Base-by-base conservation (phyloP, 1,140 invertebrate species). In the Episyrphus balteatus region DNA sequence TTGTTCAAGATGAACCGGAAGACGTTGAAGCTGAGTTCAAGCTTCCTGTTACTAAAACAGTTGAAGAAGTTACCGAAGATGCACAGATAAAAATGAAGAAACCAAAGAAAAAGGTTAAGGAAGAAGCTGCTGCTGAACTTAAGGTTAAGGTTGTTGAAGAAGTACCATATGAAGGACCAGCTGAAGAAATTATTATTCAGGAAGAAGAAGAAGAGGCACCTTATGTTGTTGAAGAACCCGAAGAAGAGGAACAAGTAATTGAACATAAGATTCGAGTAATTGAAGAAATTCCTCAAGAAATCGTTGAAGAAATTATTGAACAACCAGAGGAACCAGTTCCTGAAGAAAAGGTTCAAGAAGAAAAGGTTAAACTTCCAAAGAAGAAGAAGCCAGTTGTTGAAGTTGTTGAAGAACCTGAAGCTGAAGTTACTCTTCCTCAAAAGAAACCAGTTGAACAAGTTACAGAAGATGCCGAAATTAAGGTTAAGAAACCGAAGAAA, bases 41-140 rank as follows among this genome's bases (percentile, higher is more conserved):
- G 64, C 11, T 54, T 45, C 7, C 43, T 64, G 12, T 62, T 54
- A 19, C 47, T 55, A n/a, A 51, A 61, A 46, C 55, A 44, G 49
- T 61, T 32, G 54, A 68, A 56, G 59, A 63, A 51, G 56, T 57
- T 15, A 18, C 55, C 34, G 66, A 70, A 50, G 62, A 71, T 51
- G 49, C 53, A 2, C 66, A 55, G 34, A 52, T 64, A 15, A 38
- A 51, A 0, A 63, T 58, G 49, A 59, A 61, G 47, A 61, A 56
- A 51, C 52, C 58, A 45, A 66, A 63, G 34, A 58, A 60, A 37
- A 49, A 48, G 30, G 51, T 52, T 14, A 50, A 54, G 15, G 62
- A 66, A 26, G 57, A 44, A 38, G 49, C 48, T 11, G 51, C 56
- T 9, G 57, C 59, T 19, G 61, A 64, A 39, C 45, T 64, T 8